phyloP scores from a whole-genome alignment of 2,888 invertebrate species.

The Dryocosmus kuriphilus region DNA sequence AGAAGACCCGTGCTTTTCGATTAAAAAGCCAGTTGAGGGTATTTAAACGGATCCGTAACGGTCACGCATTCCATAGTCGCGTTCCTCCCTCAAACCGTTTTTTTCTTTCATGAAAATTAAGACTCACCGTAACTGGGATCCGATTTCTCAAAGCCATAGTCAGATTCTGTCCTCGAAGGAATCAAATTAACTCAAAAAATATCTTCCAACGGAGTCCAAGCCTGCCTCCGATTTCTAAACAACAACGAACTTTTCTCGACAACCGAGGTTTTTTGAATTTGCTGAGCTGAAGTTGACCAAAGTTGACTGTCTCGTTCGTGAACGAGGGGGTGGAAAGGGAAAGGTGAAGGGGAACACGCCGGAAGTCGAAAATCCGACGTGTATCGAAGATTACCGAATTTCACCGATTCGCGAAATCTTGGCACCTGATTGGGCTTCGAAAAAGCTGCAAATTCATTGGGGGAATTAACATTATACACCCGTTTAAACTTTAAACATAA shows the following conservation, averaged over 20 bases:
- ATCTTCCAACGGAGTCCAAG: conserved; percentile 12
- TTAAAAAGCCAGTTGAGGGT: conserved; percentile 25
- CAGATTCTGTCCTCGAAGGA: conserved; percentile 42
- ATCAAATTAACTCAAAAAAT: conserved; percentile 23
- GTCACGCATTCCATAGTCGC: conserved; percentile 4
- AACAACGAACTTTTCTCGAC: conserved; percentile 22
- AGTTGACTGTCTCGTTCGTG: too few relatives aligned
- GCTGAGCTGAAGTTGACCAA: not conserved
- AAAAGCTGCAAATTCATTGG: not conserved
- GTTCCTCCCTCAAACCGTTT: not conserved
- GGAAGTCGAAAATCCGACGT: conserved; percentile 5
- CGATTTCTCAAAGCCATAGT: conserved; percentile 72
- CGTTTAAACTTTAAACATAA: too few relatives aligned
- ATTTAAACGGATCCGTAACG: conserved; percentile 37
- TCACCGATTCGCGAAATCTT: not conserved
- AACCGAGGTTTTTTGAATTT: conserved; percentile 22
- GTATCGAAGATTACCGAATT: not conserved
- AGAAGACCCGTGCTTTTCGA: conserved; percentile 7
- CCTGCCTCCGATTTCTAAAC: not conserved
- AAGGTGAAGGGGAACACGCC: conserved; percentile 11
- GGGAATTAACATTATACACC: not conserved
- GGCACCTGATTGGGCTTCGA: not conserved
- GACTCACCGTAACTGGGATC: conserved; percentile 66
- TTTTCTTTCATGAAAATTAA: not conserved
- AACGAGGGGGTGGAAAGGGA: not conserved